Conservation (phyloP, 35 echinoderm and acorn worm genomes). For the Acanthaster planci region DNA sequence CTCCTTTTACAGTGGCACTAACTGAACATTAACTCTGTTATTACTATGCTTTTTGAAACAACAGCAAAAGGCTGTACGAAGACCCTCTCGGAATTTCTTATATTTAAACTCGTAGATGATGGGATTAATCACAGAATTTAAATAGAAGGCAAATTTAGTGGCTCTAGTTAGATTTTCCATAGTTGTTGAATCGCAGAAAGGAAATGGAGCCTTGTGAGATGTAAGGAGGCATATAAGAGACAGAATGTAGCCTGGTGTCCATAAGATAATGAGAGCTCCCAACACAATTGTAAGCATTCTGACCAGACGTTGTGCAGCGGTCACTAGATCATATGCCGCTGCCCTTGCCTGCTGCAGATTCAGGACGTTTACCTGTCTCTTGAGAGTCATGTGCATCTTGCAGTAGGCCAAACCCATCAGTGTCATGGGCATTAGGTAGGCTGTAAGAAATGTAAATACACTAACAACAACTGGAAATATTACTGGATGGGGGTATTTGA, state of each 20-base stretch:
- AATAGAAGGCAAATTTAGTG: background rate
- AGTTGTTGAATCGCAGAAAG: background rate
- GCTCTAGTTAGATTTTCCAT: background rate
- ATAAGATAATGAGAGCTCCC: background rate
- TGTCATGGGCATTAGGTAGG: background rate
- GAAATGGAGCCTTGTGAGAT: background rate
- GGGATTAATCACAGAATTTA: conserved; percentile 1
- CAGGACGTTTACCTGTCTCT: background rate
- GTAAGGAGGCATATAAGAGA: background rate
- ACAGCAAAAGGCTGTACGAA: background rate
- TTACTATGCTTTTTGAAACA: background rate
- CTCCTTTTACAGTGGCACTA: background rate
- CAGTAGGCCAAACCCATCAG: conserved; percentile 8
- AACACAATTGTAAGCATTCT: background rate
- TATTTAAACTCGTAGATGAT: conserved; percentile 19
- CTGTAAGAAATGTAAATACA: too few relatives aligned
- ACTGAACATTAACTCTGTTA: background rate
- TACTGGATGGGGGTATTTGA: too few relatives aligned
- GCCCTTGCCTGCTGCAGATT: background rate
- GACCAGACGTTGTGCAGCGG: background rate
- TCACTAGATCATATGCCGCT: background rate
- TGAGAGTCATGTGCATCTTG: background rate
- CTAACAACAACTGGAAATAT: too few relatives aligned
- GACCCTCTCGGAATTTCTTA: background rate
- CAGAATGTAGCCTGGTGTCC: background rate